Evolutionary conservation across 2,797 vertebrate genomes (phyloP).

Genomic region (Darevskia mixta): DNA sequence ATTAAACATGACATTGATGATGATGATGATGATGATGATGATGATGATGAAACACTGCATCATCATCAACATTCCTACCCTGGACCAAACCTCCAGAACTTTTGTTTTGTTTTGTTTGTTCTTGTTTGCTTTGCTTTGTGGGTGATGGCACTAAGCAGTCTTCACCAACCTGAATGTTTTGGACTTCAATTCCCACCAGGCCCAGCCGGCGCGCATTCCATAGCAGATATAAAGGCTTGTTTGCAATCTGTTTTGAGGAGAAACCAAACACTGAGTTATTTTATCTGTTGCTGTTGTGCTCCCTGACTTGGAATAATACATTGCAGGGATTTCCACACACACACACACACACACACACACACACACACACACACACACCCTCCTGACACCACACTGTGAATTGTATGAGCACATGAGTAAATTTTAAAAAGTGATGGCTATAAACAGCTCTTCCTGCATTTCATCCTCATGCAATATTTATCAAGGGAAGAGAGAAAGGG

Average conservation of each 20-base stretch:
- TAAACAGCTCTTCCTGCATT: conserved; percentile 62
- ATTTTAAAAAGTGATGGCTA: conserved; percentile 72
- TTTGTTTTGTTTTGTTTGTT: neutral
- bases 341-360: neutral
- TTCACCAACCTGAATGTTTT: too few species aligned
- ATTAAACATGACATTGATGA: too few species aligned
- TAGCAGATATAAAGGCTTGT: neutral
- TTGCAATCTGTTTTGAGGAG: neutral
- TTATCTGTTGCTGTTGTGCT: conserved; percentile 59
- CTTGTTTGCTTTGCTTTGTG: conserved; percentile 44
- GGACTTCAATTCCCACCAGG: too few species aligned
- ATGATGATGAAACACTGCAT: too few species aligned
- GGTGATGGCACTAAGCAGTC: conserved; percentile 41
- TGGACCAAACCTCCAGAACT: too few species aligned
- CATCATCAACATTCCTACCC: neutral
- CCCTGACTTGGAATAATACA: conserved; percentile 62
- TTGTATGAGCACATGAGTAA: conserved; percentile 47
- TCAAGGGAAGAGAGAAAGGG: conserved; percentile 66
- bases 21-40: too few species aligned
- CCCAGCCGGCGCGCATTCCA: too few species aligned
- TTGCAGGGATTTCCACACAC: conserved; percentile 47
- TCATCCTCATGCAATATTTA: conserved; percentile 77
- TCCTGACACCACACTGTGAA: conserved; percentile 47
- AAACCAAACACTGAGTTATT: conserved; percentile 28
- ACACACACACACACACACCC: conserved; percentile 7